Evolutionary conservation across 2,797 vertebrate genomes (phyloP).

Genomic region (Sebastes oblongus): DNA sequence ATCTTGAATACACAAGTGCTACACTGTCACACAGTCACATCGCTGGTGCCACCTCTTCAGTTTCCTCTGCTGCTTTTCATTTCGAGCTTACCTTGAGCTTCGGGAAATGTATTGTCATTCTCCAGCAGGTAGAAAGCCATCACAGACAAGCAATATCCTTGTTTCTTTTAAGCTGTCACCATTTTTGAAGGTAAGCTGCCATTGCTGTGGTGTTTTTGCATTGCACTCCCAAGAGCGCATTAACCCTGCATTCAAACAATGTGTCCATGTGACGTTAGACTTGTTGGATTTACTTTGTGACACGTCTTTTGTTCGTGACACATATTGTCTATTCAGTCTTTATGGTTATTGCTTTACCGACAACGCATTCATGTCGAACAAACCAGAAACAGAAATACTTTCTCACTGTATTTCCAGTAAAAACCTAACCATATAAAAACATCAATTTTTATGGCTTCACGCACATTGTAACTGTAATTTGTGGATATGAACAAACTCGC

Average conservation of each 20-base stretch:
- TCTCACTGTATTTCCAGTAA: not conserved
- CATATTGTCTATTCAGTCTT: not conserved
- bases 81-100: conserved; percentile 37
- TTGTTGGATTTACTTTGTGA: not conserved
- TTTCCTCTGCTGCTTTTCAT: conserved; percentile 27
- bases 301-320: not conserved
- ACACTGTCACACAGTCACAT: conserved; percentile 11
- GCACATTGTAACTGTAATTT: not conserved
- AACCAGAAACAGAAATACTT: not conserved
- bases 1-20: conserved; percentile 35
- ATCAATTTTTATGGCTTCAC: not conserved
- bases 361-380: not conserved
- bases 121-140: conserved; percentile 19
- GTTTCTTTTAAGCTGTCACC: conserved; percentile 33
- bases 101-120: conserved; percentile 31
- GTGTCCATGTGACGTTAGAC: not conserved
- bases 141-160: conserved; percentile 15
- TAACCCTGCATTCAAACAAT: not conserved
- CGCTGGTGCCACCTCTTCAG: conserved; percentile 12
- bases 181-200: conserved; percentile 19
- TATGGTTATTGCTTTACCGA: not conserved
- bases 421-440: not conserved
- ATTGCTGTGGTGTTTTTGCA: conserved; percentile 1
- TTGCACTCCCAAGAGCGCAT: not conserved
- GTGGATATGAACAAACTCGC: not conserved